Percentiles rank a stretch among this genome's conserved stretches.
These are phyloP conservation scores for Festucalex cinctus DNA, from an alignment of 2,113 vertebrate species.

Conservation along the genomic window DNA sequence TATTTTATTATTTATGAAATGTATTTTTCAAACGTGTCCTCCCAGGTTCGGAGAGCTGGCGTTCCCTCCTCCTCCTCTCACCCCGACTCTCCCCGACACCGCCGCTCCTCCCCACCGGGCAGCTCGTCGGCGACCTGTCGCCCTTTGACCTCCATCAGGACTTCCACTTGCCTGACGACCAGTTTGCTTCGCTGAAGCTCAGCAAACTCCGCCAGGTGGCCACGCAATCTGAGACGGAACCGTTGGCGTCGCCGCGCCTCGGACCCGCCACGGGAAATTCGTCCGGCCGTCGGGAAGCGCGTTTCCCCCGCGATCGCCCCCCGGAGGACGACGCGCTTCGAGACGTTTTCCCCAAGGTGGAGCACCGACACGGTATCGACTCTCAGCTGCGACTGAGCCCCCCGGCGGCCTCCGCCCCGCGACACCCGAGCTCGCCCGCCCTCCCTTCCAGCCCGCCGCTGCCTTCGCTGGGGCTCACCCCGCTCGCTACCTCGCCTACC, in stretches of 20 bases:
- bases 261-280: conserved; percentile 7
- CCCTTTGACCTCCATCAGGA: conserved; percentile 43
- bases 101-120: background rate
- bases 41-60: conserved; percentile 21
- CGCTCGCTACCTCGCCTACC: background rate
- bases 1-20: too few species aligned
- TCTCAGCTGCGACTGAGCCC: conserved; percentile 46
- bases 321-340: background rate
- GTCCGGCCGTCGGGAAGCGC: background rate
- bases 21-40: background rate
- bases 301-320: conserved; percentile 4
- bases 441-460: conserved; percentile 25
- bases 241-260: conserved; percentile 27
- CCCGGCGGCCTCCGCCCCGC: conserved; percentile 15
- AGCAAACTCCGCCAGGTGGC: conserved; percentile 48
- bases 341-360: background rate
- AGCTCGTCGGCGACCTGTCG: conserved; percentile 1
- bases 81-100: conserved; percentile 7
- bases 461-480: conserved; percentile 47
- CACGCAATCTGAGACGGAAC: conserved; percentile 23
- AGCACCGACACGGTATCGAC: background rate
- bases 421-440: conserved; percentile 8
- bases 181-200: conserved; percentile 62
- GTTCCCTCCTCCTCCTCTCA: conserved; percentile 35
- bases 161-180: conserved; percentile 65